Evolutionary conservation across 2,888 invertebrate species (phyloP).

Genomic region (Andrena marginata): DNA sequence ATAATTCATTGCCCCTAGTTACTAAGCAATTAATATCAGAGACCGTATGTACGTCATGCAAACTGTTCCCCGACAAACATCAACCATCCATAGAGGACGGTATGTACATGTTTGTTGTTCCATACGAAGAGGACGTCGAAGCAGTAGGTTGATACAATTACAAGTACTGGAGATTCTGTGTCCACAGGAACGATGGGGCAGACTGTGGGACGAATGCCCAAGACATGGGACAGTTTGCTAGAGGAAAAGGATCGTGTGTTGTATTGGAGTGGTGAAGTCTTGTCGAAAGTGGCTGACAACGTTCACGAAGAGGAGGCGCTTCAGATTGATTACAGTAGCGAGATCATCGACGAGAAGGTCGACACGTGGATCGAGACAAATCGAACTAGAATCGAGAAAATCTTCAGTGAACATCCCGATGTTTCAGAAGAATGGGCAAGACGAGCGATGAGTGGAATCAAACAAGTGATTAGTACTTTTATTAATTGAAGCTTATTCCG

Average conservation of each 20-base stretch:
- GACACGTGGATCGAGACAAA: conserved; percentile 69
- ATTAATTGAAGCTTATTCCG: background rate
- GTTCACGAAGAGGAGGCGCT: conserved; percentile 72
- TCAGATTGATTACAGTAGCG: conserved; percentile 69
- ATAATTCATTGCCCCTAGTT: too few species aligned
- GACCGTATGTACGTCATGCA: too few species aligned
- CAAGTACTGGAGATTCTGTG: background rate
- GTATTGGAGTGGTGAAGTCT: conserved; percentile 75
- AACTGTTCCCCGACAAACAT: too few species aligned
- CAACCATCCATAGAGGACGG: too few species aligned
- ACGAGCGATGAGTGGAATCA: conserved; percentile 42
- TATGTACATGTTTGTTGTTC: too few species aligned
- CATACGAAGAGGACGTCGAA: conserved; percentile 6
- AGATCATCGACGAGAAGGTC: conserved; percentile 70
- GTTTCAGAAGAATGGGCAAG: conserved; percentile 26
- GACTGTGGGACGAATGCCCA: conserved; percentile 71
- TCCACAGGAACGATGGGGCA: conserved; percentile 72
- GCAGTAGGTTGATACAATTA: conserved; percentile 8
- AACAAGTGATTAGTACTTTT: conserved; percentile 60
- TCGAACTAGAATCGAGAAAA: conserved; percentile 47
- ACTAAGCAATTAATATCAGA: too few species aligned
- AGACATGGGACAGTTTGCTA: conserved; percentile 69
- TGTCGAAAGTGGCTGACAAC: conserved; percentile 74
- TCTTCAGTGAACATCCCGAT: conserved; percentile 44
- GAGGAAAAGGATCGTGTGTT: conserved; percentile 73